Evolutionary conservation across 2,888 invertebrate genomes (phyloP).

Genomic region (Drosophila emarginata): DNA sequence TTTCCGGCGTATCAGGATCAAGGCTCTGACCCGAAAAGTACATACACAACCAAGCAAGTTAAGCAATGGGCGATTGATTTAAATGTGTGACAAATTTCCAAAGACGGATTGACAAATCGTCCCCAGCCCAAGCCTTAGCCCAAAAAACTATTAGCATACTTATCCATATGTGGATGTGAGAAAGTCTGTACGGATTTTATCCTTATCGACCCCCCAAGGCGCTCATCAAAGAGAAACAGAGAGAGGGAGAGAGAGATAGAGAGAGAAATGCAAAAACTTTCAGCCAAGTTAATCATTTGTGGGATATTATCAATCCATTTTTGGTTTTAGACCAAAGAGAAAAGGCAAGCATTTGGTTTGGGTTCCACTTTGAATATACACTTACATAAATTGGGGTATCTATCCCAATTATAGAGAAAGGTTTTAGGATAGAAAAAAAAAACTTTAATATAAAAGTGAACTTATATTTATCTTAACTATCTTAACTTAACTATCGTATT

Average conservation of each 20-base stretch:
- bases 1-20: neutral
- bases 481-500: no score
- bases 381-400: neutral
- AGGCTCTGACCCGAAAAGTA: neutral
- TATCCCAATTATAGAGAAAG: neutral
- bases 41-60: slow-evolving; percentile 29
- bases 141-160: slow-evolving; percentile 71
- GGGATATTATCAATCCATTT: slow-evolving; percentile 78
- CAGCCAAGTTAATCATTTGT: slow-evolving; percentile 77
- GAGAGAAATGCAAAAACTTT: slow-evolving; percentile 51
- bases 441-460: no score
- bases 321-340: slow-evolving; percentile 56
- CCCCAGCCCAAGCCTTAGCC: slow-evolving; percentile 27
- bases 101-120: slow-evolving; percentile 63
- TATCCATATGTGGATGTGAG: slow-evolving; percentile 23
- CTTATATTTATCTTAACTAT: no score
- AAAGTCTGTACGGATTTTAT: neutral
- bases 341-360: neutral
- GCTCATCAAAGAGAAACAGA: slow-evolving; percentile 28
- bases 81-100: slow-evolving; percentile 60
- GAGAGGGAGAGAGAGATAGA: neutral
- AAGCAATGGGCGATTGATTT: slow-evolving; percentile 63
- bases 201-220: slow-evolving; percentile 10
- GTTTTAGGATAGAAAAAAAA: neutral
- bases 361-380: neutral